These are phyloP conservation scores for Coelopa frigida DNA, from an alignment of 1,140 invertebrate genomes.

Conservation along the genomic window DNA sequence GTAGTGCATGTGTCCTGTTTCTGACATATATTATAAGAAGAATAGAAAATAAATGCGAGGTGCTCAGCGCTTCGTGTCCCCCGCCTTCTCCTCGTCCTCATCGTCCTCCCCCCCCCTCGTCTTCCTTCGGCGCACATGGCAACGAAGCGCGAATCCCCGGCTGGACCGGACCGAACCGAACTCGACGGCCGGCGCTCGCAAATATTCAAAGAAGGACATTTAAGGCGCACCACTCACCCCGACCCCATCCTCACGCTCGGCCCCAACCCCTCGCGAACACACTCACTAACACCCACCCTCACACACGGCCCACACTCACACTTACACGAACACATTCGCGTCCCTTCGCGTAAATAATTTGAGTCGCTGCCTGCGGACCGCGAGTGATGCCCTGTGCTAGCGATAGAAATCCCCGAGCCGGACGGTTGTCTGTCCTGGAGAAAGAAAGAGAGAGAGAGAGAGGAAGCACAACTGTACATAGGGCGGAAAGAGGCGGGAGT, in stretches of 20 bases:
- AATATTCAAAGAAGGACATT: conserved; percentile 45
- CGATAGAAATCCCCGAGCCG: no score
- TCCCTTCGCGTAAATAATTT: conserved; percentile 39
- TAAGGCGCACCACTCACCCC: no score
- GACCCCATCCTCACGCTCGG: no score
- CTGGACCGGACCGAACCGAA: conserved; percentile 36
- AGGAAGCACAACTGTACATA: no score
- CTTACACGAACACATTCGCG: neutral
- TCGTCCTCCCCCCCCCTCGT: conserved; percentile 13
- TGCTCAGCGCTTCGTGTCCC: conserved; percentile 31
- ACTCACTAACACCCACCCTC: no score
- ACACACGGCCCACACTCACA: conserved; percentile 19
- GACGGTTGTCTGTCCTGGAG: no score
- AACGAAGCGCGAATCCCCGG: conserved; percentile 32
- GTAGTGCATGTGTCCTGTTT: conserved; percentile 34
- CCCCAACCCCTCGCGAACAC: no score
- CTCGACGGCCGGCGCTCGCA: conserved; percentile 30
- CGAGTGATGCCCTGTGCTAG: no score
- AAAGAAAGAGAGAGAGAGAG: no score
- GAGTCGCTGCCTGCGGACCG: conserved; percentile 42
- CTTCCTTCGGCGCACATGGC: conserved; percentile 22
- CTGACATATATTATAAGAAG: conserved; percentile 44
- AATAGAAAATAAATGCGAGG: conserved; percentile 44
- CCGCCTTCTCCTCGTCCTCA: neutral
- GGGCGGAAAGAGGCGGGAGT: no score